Conservation (phyloP, 2,113 vertebrate species). For the Corythoichthys haematopterus region DNA sequence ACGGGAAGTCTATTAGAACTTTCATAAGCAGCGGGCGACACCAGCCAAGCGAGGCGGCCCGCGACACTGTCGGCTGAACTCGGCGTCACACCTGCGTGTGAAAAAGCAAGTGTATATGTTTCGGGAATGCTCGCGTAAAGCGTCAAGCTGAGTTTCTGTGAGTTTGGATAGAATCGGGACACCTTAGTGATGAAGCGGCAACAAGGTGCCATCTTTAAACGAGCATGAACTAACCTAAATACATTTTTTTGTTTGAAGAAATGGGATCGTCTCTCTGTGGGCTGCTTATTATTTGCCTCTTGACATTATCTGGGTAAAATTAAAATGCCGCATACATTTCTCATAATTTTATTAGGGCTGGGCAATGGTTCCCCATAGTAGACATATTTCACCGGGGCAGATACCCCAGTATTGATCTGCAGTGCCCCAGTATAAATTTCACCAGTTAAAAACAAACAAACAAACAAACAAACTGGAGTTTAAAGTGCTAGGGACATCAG, state of each 20-base stretch:
- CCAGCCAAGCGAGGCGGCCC: conserved; percentile 20
- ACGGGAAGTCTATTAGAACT: conserved; percentile 73
- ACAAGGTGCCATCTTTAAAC: conserved; percentile 11
- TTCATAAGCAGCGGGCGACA: conserved; percentile 56
- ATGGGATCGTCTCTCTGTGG: neutral
- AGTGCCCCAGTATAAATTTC: too few species aligned
- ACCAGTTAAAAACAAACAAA: too few species aligned
- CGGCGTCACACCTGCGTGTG: conserved; percentile 17
- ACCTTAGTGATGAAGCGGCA: neutral
- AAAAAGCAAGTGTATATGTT: neutral
- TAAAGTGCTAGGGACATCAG: too few species aligned
- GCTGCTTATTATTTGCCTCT: neutral
- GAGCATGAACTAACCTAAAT: neutral
- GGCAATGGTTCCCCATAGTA: too few species aligned
- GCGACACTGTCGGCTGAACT: conserved; percentile 19
- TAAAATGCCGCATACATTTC: too few species aligned
- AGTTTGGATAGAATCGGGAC: neutral
- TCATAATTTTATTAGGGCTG: too few species aligned
- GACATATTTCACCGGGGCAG: too few species aligned
- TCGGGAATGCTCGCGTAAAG: neutral
- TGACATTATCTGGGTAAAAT: neutral
- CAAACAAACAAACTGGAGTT: too few species aligned
- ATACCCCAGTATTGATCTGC: too few species aligned
- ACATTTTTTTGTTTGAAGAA: neutral
- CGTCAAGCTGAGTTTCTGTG: conserved; percentile 5